These are phyloP conservation scores for Gerosis bhagava DNA, from an alignment of 2,888 invertebrate genomes.

Conservation along the genomic window DNA sequence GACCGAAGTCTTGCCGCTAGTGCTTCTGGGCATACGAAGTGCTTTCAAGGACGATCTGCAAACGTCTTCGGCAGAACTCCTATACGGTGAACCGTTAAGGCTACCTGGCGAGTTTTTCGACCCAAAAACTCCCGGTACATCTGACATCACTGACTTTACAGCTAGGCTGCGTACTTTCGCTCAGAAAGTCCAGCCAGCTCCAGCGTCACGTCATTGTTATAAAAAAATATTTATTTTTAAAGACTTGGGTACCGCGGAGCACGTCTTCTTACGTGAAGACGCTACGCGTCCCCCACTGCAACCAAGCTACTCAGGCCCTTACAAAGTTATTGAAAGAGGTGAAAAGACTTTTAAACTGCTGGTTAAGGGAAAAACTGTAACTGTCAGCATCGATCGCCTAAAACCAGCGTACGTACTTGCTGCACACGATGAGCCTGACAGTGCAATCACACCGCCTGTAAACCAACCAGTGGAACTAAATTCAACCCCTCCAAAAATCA, in stretches of 20 bases:
- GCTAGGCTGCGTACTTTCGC: background rate
- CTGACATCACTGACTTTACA: background rate
- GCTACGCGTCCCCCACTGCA: constrained; percentile 32
- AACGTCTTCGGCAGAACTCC: background rate
- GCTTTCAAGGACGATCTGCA: too few relatives aligned
- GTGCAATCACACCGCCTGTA: too few relatives aligned
- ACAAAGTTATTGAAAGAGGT: constrained; percentile 32
- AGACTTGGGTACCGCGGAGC: constrained; percentile 1
- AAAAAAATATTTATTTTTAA: constrained; percentile 17
- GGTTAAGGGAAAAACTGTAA: constrained; percentile 31
- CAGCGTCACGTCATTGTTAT: constrained; percentile 10
- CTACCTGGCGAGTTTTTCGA: background rate
- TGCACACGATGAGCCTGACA: background rate
- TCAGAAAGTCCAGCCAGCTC: background rate
- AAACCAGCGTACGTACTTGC: constrained; percentile 35
- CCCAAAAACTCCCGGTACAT: background rate
- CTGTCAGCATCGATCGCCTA: constrained; percentile 35
- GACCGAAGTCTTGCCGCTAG: too few relatives aligned
- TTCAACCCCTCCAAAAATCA: too few relatives aligned
- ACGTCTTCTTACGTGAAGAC: constrained; percentile 39
- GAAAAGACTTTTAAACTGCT: constrained; percentile 35
- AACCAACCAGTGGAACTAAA: too few relatives aligned
- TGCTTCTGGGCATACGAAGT: too few relatives aligned
- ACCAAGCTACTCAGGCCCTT: constrained; percentile 39
- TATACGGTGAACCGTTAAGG: background rate